Evolutionary conservation across 2,888 invertebrate genomes (phyloP).

Genomic region (Orgyia antiqua): DNA sequence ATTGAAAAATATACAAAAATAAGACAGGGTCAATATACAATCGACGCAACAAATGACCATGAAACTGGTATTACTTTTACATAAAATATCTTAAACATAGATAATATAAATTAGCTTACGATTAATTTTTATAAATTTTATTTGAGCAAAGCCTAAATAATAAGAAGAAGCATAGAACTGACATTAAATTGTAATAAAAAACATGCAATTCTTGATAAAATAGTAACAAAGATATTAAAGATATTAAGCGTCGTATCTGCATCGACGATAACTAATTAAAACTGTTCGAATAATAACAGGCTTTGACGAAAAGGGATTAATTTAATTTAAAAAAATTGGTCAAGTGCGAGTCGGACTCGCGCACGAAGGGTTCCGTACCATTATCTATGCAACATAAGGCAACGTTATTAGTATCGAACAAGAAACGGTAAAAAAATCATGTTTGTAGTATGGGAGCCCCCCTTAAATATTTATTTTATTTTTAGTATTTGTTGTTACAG

Average conservation of each 20-base stretch:
- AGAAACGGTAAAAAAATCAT: too few relatives aligned
- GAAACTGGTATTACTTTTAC: slow-evolving; percentile 17
- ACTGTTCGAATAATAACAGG: slow-evolving; percentile 31
- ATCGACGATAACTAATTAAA: slow-evolving; percentile 26
- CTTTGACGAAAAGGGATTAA: slow-evolving; percentile 17
- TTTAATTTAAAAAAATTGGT: too few relatives aligned
- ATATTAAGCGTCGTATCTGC: slow-evolving; percentile 20
- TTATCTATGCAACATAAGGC: too few relatives aligned
- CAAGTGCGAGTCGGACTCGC: too few relatives aligned
- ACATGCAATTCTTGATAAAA: slow-evolving; percentile 33
- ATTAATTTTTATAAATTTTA: slow-evolving; percentile 16
- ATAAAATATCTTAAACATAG: slow-evolving; percentile 15
- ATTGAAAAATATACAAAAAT: slow-evolving; percentile 17
- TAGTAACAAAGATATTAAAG: slow-evolving; percentile 14
- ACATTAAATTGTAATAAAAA: slow-evolving; percentile 22
- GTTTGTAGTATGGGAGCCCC: too few relatives aligned
- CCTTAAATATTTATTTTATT: too few relatives aligned
- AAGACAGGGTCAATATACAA: slow-evolving; percentile 55
- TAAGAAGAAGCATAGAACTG: slow-evolving; percentile 61
- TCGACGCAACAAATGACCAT: slow-evolving; percentile 52
- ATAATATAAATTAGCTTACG: slow-evolving; percentile 17
- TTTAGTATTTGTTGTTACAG: too few relatives aligned
- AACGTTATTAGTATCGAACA: too few relatives aligned
- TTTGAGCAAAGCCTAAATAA: slow-evolving; percentile 70
- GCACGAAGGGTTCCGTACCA: too few relatives aligned